phyloP scores from a whole-genome alignment of 1,140 invertebrate genomes.

The Nephila pilipes region DNA sequence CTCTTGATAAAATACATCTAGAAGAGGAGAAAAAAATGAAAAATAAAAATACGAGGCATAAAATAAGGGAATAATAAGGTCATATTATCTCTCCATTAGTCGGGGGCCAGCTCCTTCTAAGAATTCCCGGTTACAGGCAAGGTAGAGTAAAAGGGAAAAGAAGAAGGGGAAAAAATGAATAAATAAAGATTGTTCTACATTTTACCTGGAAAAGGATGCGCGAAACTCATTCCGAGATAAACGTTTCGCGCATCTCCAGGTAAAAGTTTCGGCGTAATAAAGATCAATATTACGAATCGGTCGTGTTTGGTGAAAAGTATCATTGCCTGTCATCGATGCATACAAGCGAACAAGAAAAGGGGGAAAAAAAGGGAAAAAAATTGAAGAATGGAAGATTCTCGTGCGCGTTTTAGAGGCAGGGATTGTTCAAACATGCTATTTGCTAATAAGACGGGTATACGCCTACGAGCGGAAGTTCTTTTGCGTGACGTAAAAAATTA shows the following conservation, averaged over 20 bases:
- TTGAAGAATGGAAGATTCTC: too few species aligned
- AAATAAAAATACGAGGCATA: not conserved
- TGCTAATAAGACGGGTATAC: too few species aligned
- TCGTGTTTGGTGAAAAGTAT: not conserved
- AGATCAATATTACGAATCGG: slow-evolving; percentile 9
- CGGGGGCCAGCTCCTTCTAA: not conserved
- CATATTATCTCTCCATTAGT: not conserved
- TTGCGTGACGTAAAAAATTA: too few species aligned
- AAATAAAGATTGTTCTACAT: not conserved
- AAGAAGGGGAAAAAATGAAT: not conserved
- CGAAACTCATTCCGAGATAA: not conserved
- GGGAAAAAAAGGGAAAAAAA: too few species aligned
- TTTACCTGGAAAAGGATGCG: not conserved
- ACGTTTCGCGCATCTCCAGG: not conserved
- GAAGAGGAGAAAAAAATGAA: not conserved
- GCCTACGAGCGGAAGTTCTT: too few species aligned
- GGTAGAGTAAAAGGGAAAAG: not conserved
- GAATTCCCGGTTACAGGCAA: not conserved
- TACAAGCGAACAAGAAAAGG: too few species aligned
- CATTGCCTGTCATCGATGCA: not conserved
- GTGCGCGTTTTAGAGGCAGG: too few species aligned
- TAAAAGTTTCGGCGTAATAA: not conserved
- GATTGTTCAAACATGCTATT: too few species aligned
- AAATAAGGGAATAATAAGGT: not conserved
- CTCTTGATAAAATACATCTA: not conserved